Evolutionary conservation across 53 echinoderm and acorn worm genomes (phyloP), one percentile per base, ranked within the genome.

Genomic region (Paracentrotus lividus): DNA sequence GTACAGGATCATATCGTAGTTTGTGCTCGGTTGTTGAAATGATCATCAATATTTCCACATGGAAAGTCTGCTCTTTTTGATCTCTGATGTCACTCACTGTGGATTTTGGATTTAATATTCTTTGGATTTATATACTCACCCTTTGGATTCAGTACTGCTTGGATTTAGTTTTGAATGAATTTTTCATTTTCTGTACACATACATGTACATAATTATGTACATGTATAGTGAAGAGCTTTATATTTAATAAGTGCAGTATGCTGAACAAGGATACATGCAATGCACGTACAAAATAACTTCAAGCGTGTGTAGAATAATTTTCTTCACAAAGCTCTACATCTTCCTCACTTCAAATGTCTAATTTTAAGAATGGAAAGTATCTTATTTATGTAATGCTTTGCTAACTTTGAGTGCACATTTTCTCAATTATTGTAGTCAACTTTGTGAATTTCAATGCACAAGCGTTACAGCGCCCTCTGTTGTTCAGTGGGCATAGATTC

Each of bases 401-500:
- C 20, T 81, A 44, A 12, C 45, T 21, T 43, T 44, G 43, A 47
- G 47, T 47, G n/a, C 8, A n/a, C n/a, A 56, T 81, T 44, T 81
- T 87, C 87, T 56, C 18, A 16, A 32, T 27, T 10, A 29, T 56
- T 21, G 89, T 88, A 9, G 64, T 42, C 44, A 3, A 43, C 24
- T n/a, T 45, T 26, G 81, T 26, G 40, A 89, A 61, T 44, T 57
- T 78, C 90, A 29, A 93, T 90, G 93, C 90, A 95, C 85, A 95
- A 93, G 72, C 95, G 95, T 15, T 93, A 95, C 91, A 95, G 95
- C 47, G 93, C 93, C 90, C 91, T 95, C 69, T 95, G 95, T 55
- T 95, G 95, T 44, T 95, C 95, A 29, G 95, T 95, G 65, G 95
- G 95, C 61, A 95, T 95, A 33, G 95, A 95, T 91, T 95, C 95